Evolutionary conservation across 1,140 invertebrate genomes (phyloP).

Genomic region (Brachionus rotundiformis): DNA sequence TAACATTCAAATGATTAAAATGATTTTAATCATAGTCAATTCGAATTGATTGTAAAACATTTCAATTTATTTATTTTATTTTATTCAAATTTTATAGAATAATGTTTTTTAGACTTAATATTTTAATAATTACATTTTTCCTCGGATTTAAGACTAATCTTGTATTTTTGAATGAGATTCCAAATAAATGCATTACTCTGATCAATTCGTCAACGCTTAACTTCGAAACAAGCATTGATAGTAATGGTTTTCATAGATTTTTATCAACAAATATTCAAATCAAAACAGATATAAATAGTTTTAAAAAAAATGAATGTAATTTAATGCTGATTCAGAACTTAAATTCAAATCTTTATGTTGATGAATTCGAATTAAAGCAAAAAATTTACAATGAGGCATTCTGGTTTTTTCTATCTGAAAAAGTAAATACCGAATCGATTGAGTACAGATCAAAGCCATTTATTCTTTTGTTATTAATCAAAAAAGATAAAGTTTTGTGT

Average conservation of each 20-base stretch:
- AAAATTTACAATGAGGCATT: neutral
- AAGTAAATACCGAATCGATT: slow-evolving; percentile 21
- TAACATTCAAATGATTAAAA: too few species aligned
- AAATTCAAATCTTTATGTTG: slow-evolving; percentile 12
- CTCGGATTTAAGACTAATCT: neutral
- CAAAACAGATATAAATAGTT: neutral
- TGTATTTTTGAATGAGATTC: neutral
- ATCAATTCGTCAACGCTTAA: neutral
- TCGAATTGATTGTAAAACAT: too few species aligned
- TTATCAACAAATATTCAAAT: neutral
- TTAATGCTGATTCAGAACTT: neutral
- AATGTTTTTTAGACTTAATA: neutral
- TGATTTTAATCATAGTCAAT: too few species aligned
- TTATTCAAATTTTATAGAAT: neutral
- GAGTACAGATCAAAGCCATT: slow-evolving; percentile 25
- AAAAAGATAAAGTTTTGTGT: neutral
- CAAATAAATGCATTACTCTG: neutral
- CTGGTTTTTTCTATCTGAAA: slow-evolving; percentile 3
- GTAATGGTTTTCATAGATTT: neutral
- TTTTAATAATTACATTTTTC: neutral
- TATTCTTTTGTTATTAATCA: neutral
- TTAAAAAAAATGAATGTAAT: neutral
- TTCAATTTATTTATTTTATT: neutral
- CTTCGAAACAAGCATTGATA: neutral
- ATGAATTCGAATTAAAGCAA: slow-evolving; percentile 44